These are phyloP conservation scores for Siniperca knerii DNA, from an alignment of 2,113 vertebrate genomes.

Conservation along the genomic window DNA sequence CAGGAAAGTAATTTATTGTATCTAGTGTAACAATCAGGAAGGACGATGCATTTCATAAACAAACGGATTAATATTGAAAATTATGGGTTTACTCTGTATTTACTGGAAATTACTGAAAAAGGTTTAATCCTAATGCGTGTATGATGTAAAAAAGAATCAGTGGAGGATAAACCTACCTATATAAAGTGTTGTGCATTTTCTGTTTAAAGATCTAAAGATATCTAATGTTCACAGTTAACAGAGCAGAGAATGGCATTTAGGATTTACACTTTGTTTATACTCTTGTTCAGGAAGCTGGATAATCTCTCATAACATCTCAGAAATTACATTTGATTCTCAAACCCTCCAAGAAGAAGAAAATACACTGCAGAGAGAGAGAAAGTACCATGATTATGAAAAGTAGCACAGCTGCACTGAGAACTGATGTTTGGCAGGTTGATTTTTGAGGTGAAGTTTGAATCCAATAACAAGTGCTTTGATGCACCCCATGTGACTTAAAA, in stretches of 20 bases:
- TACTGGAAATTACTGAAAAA: background rate
- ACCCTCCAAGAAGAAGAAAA: background rate
- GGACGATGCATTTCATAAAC: no score
- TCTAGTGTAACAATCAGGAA: no score
- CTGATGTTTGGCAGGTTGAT: constrained; percentile 36
- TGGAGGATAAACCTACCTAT: background rate
- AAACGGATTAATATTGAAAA: background rate
- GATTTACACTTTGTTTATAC: background rate
- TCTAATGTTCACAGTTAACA: background rate
- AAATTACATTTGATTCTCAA: background rate
- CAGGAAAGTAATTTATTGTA: no score
- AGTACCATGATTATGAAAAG: background rate
- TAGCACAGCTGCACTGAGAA: constrained; percentile 45
- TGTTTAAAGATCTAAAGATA: background rate
- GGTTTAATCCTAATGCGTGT: background rate
- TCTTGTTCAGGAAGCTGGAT: background rate
- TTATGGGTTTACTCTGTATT: background rate
- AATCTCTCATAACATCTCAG: background rate
- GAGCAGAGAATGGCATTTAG: background rate
- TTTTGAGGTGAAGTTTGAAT: constrained; percentile 38
- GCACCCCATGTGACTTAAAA: background rate
- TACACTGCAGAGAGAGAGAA: background rate
- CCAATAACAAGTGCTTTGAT: constrained; percentile 25
- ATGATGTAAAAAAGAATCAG: no score
- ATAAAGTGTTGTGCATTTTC: background rate